Evolutionary conservation across 1,140 invertebrate species (phyloP).

Genomic region (Aphaenogaster floridana): DNA sequence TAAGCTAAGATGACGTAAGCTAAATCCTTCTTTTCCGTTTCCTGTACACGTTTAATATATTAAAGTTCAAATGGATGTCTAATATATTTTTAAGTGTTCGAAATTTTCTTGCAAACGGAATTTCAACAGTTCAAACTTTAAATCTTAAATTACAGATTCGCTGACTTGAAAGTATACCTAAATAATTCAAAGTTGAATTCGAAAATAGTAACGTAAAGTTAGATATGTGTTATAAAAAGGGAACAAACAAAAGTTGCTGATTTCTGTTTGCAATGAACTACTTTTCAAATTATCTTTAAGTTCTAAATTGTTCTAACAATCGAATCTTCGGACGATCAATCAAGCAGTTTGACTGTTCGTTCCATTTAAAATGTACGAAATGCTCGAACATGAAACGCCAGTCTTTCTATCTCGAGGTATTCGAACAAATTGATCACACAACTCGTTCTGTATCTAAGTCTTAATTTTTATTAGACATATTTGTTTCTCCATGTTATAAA

Average conservation of each 20-base stretch:
- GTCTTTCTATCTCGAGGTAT: not conserved
- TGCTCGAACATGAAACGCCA: not conserved
- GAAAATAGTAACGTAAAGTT: not conserved
- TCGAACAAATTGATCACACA: not conserved
- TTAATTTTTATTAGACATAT: not conserved
- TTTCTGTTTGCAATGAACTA: not conserved
- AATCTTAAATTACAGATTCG: not conserved
- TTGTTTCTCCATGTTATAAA: not conserved
- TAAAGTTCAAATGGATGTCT: not conserved
- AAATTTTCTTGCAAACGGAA: not conserved
- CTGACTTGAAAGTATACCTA: not conserved
- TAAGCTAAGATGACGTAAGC: not conserved
- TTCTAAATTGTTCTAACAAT: not conserved
- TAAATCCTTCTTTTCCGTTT: constrained; percentile 12
- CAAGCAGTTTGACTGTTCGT: not conserved
- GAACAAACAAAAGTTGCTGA: not conserved
- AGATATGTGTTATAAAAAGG: not conserved
- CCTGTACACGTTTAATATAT: not conserved
- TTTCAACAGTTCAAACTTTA: not conserved
- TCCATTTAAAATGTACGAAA: not conserved
- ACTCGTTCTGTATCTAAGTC: not conserved
- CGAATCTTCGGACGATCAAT: not conserved
- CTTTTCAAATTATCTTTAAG: not conserved
- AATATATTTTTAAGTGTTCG: not conserved
- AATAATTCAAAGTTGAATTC: not conserved